Conservation (phyloP, 2,797 vertebrate species). For the Balearica regulorum region DNA sequence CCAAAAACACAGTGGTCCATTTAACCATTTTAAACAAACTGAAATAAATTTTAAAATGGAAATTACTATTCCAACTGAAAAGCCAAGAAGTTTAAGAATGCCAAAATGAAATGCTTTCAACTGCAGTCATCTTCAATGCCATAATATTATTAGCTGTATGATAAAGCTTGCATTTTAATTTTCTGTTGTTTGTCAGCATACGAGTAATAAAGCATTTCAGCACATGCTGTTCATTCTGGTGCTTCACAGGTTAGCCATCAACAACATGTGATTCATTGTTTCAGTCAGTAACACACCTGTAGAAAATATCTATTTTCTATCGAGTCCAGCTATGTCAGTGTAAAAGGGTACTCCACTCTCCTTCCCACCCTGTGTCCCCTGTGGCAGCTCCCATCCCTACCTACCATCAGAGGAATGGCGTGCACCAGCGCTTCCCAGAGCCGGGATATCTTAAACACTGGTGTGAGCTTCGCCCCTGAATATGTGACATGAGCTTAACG, state of each 20-base stretch:
- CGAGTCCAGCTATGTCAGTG: background rate
- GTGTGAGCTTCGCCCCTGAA: background rate
- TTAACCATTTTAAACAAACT: background rate
- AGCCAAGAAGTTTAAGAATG: background rate
- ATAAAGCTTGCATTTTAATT: background rate
- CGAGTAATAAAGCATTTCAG: background rate
- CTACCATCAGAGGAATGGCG: background rate
- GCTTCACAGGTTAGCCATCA: background rate
- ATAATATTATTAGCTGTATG: background rate
- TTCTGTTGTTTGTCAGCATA: background rate
- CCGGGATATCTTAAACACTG: background rate
- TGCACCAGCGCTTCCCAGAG: background rate
- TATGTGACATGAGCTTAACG: rapidly evolving
- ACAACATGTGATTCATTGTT: background rate
- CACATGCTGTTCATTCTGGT: background rate
- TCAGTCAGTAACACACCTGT: background rate
- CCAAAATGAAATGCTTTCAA: background rate
- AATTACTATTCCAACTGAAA: background rate
- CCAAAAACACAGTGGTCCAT: background rate
- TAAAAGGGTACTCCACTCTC: background rate
- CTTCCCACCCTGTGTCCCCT: background rate
- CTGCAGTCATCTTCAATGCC: background rate
- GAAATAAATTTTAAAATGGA: background rate
- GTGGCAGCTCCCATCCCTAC: background rate
- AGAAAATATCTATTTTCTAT: background rate